These are phyloP conservation scores for Gorsachius magnificus DNA, from an alignment of 2,797 vertebrate genomes.

Conservation along the genomic window DNA sequence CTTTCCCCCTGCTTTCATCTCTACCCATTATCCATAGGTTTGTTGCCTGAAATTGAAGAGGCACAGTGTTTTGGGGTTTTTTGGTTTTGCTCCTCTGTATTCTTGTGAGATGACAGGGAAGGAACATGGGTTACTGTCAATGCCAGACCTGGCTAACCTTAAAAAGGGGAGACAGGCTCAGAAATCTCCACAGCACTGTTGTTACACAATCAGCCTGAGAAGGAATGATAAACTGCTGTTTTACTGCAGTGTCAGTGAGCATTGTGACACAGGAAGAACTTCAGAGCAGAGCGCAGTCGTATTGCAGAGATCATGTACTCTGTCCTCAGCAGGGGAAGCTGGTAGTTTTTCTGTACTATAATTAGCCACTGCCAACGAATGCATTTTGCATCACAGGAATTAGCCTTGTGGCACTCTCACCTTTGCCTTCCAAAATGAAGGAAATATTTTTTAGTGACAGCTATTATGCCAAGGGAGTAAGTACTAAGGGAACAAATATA, in stretches of 20 bases:
- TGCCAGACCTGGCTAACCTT: background rate
- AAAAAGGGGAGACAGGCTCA: background rate
- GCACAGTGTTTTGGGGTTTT: background rate
- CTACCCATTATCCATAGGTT: background rate
- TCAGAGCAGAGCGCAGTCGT: background rate
- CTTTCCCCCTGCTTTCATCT: background rate
- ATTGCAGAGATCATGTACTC: background rate
- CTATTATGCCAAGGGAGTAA: background rate
- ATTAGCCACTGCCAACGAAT: conserved; percentile 28
- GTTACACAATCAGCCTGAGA: background rate
- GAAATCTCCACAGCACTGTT: background rate
- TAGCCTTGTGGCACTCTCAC: conserved; percentile 18
- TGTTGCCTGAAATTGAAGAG: background rate
- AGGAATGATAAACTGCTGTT: background rate
- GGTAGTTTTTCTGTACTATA: conserved; percentile 20
- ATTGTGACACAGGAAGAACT: background rate
- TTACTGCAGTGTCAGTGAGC: background rate
- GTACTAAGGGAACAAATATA: background rate
- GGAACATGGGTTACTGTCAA: background rate
- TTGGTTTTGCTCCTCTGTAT: background rate
- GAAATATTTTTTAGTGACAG: background rate
- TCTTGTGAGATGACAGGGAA: background rate
- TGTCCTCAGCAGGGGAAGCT: background rate
- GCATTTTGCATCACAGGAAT: background rate
- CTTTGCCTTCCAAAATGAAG: conserved; percentile 31